phyloP scores from a whole-genome alignment of 1,140 invertebrate genomes.

The Magallana gigas region DNA sequence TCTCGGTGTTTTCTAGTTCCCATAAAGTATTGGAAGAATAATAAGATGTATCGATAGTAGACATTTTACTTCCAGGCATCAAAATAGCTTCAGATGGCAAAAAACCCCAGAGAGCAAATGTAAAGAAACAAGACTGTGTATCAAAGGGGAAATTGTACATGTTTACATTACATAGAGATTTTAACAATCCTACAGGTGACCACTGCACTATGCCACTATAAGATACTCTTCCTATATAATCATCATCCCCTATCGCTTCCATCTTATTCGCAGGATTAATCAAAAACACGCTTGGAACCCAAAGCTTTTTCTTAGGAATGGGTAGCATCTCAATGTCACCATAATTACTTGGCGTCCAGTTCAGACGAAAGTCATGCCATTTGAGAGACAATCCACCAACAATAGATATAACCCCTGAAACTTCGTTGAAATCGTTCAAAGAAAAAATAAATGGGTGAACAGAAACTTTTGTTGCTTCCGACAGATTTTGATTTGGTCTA shows the following conservation, averaged over 20 bases:
- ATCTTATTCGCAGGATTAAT: slow-evolving; percentile 9
- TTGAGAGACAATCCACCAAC: neutral
- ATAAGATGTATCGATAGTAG: neutral
- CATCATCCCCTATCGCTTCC: neutral
- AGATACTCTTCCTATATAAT: neutral
- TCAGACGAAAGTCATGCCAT: slow-evolving; percentile 40
- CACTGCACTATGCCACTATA: neutral
- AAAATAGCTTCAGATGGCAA: neutral
- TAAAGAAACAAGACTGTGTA: slow-evolving; percentile 28
- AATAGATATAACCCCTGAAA: neutral
- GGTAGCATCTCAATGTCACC: neutral
- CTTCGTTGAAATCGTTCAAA: slow-evolving; percentile 40
- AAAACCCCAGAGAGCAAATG: slow-evolving; percentile 23
- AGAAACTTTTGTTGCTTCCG: neutral
- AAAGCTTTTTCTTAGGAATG: slow-evolving; percentile 8
- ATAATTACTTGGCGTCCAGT: slow-evolving; percentile 34
- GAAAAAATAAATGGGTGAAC: neutral
- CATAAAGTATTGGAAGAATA: slow-evolving; percentile 42
- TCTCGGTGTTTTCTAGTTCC: neutral
- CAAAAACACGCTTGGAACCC: slow-evolving; percentile 36
- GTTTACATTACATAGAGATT: slow-evolving; percentile 30
- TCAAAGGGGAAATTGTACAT: slow-evolving; percentile 48
- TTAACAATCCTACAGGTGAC: neutral
- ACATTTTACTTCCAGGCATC: neutral
- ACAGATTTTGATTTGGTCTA: neutral